These are phyloP conservation scores for Australoheros scitulus DNA, from an alignment of 2,113 vertebrate genomes.

Conservation along the genomic window DNA sequence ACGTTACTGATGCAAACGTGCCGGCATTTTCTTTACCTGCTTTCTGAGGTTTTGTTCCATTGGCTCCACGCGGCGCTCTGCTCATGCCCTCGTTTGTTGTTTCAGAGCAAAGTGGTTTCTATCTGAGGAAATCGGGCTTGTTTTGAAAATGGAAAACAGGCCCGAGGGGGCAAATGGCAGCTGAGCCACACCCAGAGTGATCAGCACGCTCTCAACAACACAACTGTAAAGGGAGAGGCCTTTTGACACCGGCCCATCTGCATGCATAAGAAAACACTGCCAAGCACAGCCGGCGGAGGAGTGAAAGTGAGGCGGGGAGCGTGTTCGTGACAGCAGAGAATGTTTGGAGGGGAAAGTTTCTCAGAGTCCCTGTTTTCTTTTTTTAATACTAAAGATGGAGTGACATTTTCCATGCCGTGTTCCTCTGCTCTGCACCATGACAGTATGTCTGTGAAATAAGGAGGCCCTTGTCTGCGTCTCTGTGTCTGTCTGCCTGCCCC, in stretches of 20 bases:
- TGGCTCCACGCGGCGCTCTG: neutral
- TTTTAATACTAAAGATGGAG: slow-evolving; percentile 33
- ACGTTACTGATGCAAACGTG: fast-evolving
- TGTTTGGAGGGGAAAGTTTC: slow-evolving; percentile 41
- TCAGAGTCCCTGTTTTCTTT: neutral
- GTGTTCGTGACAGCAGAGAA: slow-evolving; percentile 26
- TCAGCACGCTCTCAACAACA: slow-evolving; percentile 42
- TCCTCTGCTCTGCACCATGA: slow-evolving; percentile 39
- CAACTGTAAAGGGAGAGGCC: slow-evolving; percentile 64
- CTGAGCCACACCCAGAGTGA: slow-evolving; percentile 57
- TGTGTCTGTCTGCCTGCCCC: slow-evolving; percentile 24
- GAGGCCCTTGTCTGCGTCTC: slow-evolving; percentile 62
- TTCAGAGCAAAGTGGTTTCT: slow-evolving; percentile 34
- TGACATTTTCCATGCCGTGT: slow-evolving; percentile 68
- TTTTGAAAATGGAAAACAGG: slow-evolving; percentile 66
- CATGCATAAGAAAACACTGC: slow-evolving; percentile 67
- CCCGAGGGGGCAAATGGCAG: slow-evolving; percentile 61
- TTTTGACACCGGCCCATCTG: slow-evolving; percentile 72
- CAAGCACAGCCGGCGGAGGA: neutral
- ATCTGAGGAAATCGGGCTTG: slow-evolving; percentile 51
- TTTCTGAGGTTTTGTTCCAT: neutral
- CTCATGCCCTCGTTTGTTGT: neutral
- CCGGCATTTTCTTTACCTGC: neutral
- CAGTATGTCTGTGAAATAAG: slow-evolving; percentile 65
- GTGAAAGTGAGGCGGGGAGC: neutral